Evolutionary conservation across 2,888 invertebrate genomes (phyloP), one percentile per base, ranked within the genome.

Genomic region (Hirtodrosophila confusa): DNA sequence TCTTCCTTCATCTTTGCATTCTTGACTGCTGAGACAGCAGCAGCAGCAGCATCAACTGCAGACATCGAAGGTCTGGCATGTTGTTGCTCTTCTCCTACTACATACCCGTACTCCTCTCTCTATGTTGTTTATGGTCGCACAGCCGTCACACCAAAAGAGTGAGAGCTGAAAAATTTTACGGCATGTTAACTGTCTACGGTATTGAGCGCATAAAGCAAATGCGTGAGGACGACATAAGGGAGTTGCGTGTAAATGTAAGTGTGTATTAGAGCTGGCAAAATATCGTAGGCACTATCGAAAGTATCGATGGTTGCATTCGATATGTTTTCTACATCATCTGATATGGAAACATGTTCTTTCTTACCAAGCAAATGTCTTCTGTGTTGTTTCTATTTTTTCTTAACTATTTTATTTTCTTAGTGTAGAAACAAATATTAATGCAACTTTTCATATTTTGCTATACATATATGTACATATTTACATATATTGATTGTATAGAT

Each of bases 151-250:
- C 8, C 37, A 24, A 27, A 57, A 49, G 39, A 61, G 53, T 72
- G 47, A 62, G 67, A 71, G 58, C 66, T 71, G 47, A 62, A 66
- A 67, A 70, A 69, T 78, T 70, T 56, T 71, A 85, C 78, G 72
- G 82, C 73, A 84, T 75, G 70, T 75, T 78, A 75, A 82, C 79
- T 78, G 79, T 78, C 75, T 63, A 51, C 60, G 64, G 66, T 40
- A 55, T 73, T 62, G 61, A 66, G 71, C 69, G 43, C 66, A 80
- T 66, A 74, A 65, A 57, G 41, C 51, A 61, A 66, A 67, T 60
- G 64, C 27, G 47, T 56, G 56, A 56, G 69, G 44, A 58, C 17
- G 44, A 56, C 39, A 56, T 33, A 54, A 43, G 72, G 31, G 61
- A 50, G 50, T 69, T 43, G 33, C 33, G 37, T 50, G 43, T 50